Evolutionary conservation across 2,113 vertebrate species (phyloP).

Genomic region (human (Homo sapiens)): GRCh38 chr9:21617001-21617500

Average conservation of each 20-base stretch:
- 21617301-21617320: background rate
- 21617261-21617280: background rate
- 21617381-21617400: background rate
- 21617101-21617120: too few species aligned
- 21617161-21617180: conserved; percentile 1
- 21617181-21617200: background rate
- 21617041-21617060: too few species aligned
- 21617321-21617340: conserved; percentile 16
- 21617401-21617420: background rate
- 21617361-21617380: background rate
- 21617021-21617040: too few species aligned
- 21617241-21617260: background rate
- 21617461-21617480: background rate
- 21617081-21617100: too few species aligned
- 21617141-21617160: background rate
- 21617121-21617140: too few species aligned
- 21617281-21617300: conserved; percentile 26
- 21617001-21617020: too few species aligned
- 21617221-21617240: background rate
- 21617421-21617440: conserved; percentile 39
- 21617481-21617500: background rate
- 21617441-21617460: background rate
- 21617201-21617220: background rate
- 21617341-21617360: background rate
- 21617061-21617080: too few species aligned